A percentile compares a stretch with the other conserved stretches of the same genome.
These are phyloP conservation scores for Epinephelus awoara DNA, from an alignment of 2,797 vertebrate species.

Conservation along the genomic window DNA sequence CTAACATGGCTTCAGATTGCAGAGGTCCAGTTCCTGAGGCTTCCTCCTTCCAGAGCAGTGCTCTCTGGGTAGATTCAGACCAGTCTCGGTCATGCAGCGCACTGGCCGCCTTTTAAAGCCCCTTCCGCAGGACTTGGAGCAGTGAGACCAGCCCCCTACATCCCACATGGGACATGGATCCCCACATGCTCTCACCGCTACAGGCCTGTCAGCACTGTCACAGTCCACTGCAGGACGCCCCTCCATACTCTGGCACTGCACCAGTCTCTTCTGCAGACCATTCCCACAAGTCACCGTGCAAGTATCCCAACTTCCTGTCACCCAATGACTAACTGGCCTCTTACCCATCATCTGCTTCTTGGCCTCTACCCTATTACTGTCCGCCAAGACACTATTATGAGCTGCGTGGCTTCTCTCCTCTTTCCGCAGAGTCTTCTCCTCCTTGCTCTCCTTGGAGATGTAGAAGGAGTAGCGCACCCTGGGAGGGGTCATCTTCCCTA, in stretches of 20 bases:
- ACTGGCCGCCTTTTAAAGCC: conserved; percentile 93
- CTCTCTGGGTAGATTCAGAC: conserved; percentile 88
- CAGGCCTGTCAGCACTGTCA: conserved; percentile 81
- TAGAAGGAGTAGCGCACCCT: conserved; percentile 96
- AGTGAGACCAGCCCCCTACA: conserved; percentile 90
- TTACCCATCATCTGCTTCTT: conserved; percentile 76
- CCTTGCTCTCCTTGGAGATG: conserved; percentile 89
- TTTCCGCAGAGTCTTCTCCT: conserved; percentile 88
- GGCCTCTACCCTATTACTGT: conserved; percentile 69
- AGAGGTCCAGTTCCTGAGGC: conserved; percentile 98
- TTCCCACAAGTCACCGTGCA: conserved; percentile 92
- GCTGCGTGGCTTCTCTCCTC: conserved; percentile 80
- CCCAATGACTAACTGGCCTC: conserved; percentile 85
- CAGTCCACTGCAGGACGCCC: conserved; percentile 88
- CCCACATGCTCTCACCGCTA: conserved; percentile 87
- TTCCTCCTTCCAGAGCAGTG: conserved; percentile 92
- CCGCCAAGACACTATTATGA: conserved; percentile 89
- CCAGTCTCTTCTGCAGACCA: conserved; percentile 90
- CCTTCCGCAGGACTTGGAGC: conserved; percentile 94
- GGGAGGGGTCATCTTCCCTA: conserved; percentile 98
- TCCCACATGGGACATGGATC: conserved; percentile 94
- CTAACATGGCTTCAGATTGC: conserved; percentile 90
- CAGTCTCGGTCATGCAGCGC: conserved; percentile 83
- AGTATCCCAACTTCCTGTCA: conserved; percentile 89
- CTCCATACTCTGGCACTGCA: conserved; percentile 88